Base-by-base conservation (phyloP, 2,113 vertebrate species). In the Aramus guarauna region DNA sequence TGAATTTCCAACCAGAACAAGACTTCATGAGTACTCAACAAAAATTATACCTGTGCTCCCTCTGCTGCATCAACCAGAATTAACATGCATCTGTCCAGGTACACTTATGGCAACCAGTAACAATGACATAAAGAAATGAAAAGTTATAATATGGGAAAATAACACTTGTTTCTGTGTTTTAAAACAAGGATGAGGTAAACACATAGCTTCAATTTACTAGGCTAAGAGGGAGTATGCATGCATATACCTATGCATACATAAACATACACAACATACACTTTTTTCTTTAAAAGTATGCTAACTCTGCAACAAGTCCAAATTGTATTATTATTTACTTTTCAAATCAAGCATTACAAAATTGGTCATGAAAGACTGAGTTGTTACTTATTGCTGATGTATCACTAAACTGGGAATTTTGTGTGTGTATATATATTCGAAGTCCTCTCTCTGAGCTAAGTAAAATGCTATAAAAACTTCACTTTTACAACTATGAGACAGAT, bases 1-100 rank as follows among this genome's bases (percentile, higher is more conserved):
- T 2, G 10, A 74, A 73, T 58, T 76, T 88, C 60, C n/a, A 92
- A 47, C 8, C n/a, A 39, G 15, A 72, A 10, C 37, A 85, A 19
- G 71, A 59, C 17, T 36, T 85, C 5, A 39, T 8, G 9, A 67
- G 20, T 37, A 75, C 39, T 58, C 36, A 34, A 71, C 26, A 78
- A 88, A 96, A 82, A 48, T 86, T 60, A 17, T 80, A 85, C 60
- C 89, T 88, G 78, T 95, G 94, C 96, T 97, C 96, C 96, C 96
- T 96, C 97, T 97, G 60, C 94, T 94, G 92, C 85, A 91, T 34
- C 53, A 90, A 55, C 47, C 39, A 87, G 79, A 95, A 86, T 21
- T 91, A 79, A 83, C 93, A 95, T 6, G 77, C 11, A 15, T 36
- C 32, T 16, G 15, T 66, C 68, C 37, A 84, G 53, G 74, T 69